These are phyloP conservation scores for Protomyctophum bolini DNA, from an alignment of 2,113 vertebrate genomes.

Conservation along the genomic window DNA sequence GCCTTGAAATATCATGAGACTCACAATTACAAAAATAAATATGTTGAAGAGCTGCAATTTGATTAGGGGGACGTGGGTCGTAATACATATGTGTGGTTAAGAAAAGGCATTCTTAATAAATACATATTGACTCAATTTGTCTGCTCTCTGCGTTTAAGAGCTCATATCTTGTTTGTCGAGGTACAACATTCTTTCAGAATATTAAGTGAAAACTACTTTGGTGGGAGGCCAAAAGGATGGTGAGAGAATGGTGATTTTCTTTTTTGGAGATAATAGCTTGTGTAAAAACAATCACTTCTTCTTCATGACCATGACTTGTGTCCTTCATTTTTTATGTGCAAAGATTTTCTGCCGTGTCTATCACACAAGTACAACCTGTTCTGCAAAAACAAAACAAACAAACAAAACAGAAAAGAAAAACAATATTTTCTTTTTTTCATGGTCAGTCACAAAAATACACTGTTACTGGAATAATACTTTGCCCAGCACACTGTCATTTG, in stretches of 20 bases:
- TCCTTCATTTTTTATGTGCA: background rate
- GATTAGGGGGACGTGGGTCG: conserved; percentile 23
- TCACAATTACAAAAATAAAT: conserved; percentile 20
- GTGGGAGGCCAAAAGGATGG: conserved; percentile 16
- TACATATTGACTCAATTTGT: conserved; percentile 16
- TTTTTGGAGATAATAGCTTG: background rate
- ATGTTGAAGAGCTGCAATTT: conserved; percentile 37
- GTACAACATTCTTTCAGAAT: conserved; percentile 28
- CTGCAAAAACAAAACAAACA: conserved; percentile 26
- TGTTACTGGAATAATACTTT: conserved; percentile 37
- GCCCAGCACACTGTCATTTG: conserved; percentile 58
- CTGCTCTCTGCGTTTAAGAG: conserved; percentile 14
- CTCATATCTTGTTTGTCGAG: conserved; percentile 13
- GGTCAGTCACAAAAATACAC: conserved; percentile 47
- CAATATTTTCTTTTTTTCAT: conserved; percentile 23
- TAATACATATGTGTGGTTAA: conserved; percentile 17
- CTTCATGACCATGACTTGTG: background rate
- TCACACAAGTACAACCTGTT: conserved; percentile 6
- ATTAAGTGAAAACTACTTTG: conserved; percentile 19
- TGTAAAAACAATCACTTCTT: background rate
- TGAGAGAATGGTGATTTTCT: background rate
- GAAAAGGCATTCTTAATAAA: conserved; percentile 30
- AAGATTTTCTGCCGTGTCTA: conserved; percentile 27
- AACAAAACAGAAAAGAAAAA: conserved; percentile 19
- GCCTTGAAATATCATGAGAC: conserved; percentile 12